phyloP scores from a whole-genome alignment of 2,113 vertebrate species.

The Lophotis ruficrista region DNA sequence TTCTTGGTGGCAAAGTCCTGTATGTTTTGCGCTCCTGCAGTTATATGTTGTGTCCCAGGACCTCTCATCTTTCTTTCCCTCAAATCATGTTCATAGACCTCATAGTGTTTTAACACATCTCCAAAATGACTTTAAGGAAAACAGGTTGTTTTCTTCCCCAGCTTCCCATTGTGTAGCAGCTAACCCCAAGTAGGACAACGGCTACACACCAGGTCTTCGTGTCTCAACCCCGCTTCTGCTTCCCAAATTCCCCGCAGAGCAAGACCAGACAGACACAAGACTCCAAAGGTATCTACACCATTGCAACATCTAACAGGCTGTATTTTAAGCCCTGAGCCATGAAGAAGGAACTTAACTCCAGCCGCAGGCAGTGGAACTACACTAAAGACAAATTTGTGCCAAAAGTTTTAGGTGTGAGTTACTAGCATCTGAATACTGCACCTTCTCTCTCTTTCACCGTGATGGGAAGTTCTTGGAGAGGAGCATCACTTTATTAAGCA shows the following conservation, averaged over 20 bases:
- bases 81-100: neutral
- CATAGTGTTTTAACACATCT: neutral
- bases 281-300: neutral
- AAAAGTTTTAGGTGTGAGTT: neutral
- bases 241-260: neutral
- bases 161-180: neutral
- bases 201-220: neutral
- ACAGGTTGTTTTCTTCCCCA: neutral
- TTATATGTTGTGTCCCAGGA: neutral
- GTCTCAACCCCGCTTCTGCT: neutral
- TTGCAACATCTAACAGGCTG: neutral
- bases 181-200: neutral
- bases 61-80: neutral
- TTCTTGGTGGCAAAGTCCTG: neutral
- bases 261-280: neutral
- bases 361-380: neutral
- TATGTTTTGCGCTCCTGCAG: neutral
- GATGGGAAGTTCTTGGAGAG: neutral
- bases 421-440: neutral
- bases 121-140: neutral
- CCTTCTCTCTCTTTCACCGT: neutral
- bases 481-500: neutral
- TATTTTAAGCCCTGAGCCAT: neutral
- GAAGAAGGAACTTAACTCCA: neutral
- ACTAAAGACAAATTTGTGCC: neutral